Evolutionary conservation across 2,888 invertebrate species (phyloP), one percentile per base, ranked within the genome.

Genomic region (Girardia tigrina): DNA sequence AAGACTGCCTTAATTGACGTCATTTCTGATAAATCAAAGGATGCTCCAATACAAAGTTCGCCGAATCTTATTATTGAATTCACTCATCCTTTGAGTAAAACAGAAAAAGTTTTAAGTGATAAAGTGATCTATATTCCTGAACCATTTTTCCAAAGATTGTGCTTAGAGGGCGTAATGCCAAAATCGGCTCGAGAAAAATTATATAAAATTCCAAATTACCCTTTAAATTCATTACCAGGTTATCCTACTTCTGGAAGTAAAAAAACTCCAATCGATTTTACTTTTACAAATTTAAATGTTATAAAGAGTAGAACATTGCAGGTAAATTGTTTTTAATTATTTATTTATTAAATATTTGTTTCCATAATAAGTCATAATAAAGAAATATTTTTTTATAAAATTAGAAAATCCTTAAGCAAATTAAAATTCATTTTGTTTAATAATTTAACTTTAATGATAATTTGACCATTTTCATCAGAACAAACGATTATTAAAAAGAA

Each of bases 71-170:
- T 56, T 56, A 16, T 56, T 6, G 56, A 56, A n/a, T 56, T 56
- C n/a, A 56, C 56, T 56, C n/a, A n/a, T 56, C 56, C 56, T 8
- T 23, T 56, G 6, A 56, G n/a, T 56, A 56, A 56, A 56, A 56
- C 56, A 12, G 56, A 56, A 56, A 56, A 56, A 23, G 56, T 56
- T 12, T 4, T 56, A 4, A n/a, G 56, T 4, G 79, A 81, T 75
- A 78, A 77, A 20, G 82, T 82, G 14, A 78, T 83, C 23, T 84
- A 83, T 83, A 80, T 83, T 4, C 83, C 83, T 1, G 78, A 78
- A 28, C 78, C 79, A 16, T 79, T 83, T 72, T 83, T 80, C 77
- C 82, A 84, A 74, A 78, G 83, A 27, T 78, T 83, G 1, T 78
- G 80, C 0, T 79, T 83, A 74, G 83, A 83, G 75, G 78, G 83